phyloP scores from a whole-genome alignment of 2,888 invertebrate species.

The Lepidochrysops patricia region DNA sequence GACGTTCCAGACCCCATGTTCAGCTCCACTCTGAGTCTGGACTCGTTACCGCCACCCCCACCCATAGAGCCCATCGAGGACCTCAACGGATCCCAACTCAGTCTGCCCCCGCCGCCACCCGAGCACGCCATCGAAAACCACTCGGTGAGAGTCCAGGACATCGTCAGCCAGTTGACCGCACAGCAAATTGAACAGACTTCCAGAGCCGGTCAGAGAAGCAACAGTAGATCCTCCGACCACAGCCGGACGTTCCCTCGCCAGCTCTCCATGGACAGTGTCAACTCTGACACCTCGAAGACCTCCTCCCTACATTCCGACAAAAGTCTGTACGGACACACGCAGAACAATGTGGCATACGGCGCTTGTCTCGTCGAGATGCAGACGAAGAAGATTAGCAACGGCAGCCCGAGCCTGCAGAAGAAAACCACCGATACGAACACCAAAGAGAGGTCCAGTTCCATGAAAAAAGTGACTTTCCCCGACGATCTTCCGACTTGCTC shows the following conservation, averaged over 20 bases:
- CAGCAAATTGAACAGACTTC: constrained; percentile 52
- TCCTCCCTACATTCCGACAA: constrained; percentile 60
- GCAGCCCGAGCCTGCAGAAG: constrained; percentile 48
- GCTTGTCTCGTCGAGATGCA: constrained; percentile 76
- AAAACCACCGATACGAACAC: constrained; percentile 48
- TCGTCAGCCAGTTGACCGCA: constrained; percentile 54
- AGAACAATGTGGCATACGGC: constrained; percentile 47
- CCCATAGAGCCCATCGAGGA: constrained; percentile 67
- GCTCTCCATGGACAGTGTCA: constrained; percentile 71
- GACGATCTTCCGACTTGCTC: constrained; percentile 69
- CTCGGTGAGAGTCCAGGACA: constrained; percentile 55
- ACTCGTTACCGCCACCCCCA: constrained; percentile 87
- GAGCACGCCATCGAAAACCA: constrained; percentile 59
- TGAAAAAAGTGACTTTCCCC: constrained; percentile 76
- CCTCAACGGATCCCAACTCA: constrained; percentile 81
- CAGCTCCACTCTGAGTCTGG: constrained; percentile 84
- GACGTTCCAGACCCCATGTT: constrained; percentile 72
- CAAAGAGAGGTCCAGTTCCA: constrained; percentile 34
- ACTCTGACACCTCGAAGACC: constrained; percentile 64
- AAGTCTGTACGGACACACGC: constrained; percentile 43
- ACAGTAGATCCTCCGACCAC: constrained; percentile 48
- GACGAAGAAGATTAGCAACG: constrained; percentile 61
- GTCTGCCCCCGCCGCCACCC: constrained; percentile 84
- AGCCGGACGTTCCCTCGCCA: constrained; percentile 68
- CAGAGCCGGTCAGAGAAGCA: constrained; percentile 51